These are phyloP conservation scores for Deroplatys truncata DNA, from an alignment of 2,888 invertebrate species.

Conservation along the genomic window DNA sequence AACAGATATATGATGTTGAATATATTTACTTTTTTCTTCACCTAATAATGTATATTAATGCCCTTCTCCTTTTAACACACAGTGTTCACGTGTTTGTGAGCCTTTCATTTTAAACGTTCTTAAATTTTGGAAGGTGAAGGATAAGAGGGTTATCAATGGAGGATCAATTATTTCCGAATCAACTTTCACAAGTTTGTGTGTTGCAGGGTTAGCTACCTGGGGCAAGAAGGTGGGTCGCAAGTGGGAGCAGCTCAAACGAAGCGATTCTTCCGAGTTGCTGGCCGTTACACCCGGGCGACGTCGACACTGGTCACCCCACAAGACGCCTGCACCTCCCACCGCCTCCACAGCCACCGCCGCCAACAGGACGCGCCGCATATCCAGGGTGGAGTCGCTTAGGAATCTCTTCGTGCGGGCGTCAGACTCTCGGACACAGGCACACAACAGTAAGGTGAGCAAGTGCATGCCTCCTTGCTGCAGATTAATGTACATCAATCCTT, in stretches of 20 bases:
- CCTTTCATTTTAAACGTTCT: too few species aligned
- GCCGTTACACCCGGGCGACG: slow-evolving; percentile 44
- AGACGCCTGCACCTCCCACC: slow-evolving; percentile 33
- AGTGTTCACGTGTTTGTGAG: too few species aligned
- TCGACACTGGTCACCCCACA: slow-evolving; percentile 47
- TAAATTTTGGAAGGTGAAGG: neutral
- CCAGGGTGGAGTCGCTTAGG: slow-evolving; percentile 52
- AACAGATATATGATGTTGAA: too few species aligned
- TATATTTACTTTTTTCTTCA: too few species aligned
- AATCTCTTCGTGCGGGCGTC: slow-evolving; percentile 47
- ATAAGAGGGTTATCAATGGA: neutral
- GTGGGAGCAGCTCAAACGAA: slow-evolving; percentile 57
- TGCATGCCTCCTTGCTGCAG: too few species aligned
- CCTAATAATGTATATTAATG: too few species aligned
- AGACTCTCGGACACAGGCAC: slow-evolving; percentile 25
- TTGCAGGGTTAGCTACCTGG: slow-evolving; percentile 56
- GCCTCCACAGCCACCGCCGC: slow-evolving; percentile 36
- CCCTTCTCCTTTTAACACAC: too few species aligned
- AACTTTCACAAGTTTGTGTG: slow-evolving; percentile 28
- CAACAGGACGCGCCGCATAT: slow-evolving; percentile 41
- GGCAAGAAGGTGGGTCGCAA: slow-evolving; percentile 56
- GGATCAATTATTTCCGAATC: neutral
- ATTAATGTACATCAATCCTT: too few species aligned
- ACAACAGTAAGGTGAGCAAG: neutral
- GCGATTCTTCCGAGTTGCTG: slow-evolving; percentile 54